Conservation (phyloP, 2,797 vertebrate species). For the Mionectes olivaceus region DNA sequence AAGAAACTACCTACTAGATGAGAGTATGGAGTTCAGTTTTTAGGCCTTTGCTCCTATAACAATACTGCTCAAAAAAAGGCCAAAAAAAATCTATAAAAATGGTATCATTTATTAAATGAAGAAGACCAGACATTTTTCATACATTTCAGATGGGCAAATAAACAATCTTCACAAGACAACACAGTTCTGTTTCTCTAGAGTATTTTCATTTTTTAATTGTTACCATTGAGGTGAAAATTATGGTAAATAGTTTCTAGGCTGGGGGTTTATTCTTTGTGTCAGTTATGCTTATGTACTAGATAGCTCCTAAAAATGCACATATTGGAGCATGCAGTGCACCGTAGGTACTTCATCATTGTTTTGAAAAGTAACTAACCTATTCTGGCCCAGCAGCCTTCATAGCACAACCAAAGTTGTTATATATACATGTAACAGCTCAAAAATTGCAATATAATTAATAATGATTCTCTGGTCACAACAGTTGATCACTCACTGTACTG, state of each 20-base stretch:
- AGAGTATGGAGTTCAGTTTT: not conserved
- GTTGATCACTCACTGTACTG: not conserved
- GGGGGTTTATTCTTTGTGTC: not conserved
- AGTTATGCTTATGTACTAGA: not conserved
- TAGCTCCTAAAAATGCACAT: not conserved
- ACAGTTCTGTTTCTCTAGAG: not conserved
- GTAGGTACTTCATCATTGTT: not conserved
- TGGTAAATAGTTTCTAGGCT: not conserved
- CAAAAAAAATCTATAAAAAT: not conserved
- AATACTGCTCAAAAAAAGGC: not conserved
- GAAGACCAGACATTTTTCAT: not conserved
- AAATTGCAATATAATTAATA: conserved; percentile 21
- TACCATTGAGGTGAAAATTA: not conserved
- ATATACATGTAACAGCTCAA: not conserved
- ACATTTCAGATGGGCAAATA: not conserved
- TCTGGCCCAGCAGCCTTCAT: not conserved
- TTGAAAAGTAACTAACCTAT: not conserved
- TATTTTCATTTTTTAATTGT: not conserved
- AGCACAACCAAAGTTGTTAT: not conserved
- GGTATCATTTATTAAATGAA: not conserved
- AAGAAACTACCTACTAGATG: not conserved
- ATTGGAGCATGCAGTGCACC: not conserved
- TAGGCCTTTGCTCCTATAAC: not conserved
- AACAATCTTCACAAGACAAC: not conserved
- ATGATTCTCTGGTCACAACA: not conserved